Conservation (phyloP, 2,888 invertebrate species). For the Morpho achilles region DNA sequence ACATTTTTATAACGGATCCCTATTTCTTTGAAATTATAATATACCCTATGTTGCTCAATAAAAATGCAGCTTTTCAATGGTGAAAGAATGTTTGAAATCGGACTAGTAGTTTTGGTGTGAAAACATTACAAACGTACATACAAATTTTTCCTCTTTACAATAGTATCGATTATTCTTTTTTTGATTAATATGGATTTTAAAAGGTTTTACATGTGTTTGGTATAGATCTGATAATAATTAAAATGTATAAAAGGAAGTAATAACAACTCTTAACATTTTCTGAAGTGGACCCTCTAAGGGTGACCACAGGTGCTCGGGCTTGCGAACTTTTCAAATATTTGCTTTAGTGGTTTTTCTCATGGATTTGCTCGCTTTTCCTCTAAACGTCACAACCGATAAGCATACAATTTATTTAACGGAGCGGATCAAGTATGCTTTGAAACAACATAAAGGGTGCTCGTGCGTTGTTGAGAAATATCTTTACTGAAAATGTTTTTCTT, state of each 20-base stretch:
- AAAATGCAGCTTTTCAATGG: no score
- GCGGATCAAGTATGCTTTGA: conserved; percentile 77
- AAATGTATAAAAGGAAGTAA: conserved; percentile 12
- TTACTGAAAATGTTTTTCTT: conserved; percentile 29
- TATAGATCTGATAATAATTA: neutral
- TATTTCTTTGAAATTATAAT: no score
- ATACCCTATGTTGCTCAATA: no score
- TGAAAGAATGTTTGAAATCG: no score
- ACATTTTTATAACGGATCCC: no score
- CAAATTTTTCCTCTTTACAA: no score
- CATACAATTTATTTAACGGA: conserved; percentile 61
- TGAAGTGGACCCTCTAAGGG: conserved; percentile 59
- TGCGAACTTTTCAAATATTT: conserved; percentile 74
- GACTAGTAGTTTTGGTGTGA: no score
- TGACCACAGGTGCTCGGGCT: conserved; percentile 68
- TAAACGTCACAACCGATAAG: conserved; percentile 59
- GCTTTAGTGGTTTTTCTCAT: conserved; percentile 63
- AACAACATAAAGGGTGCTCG: conserved; percentile 55
- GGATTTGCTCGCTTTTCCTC: conserved; percentile 59
- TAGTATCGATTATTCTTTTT: no score
- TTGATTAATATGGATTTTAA: neutral
- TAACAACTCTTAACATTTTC: conserved; percentile 39
- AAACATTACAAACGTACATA: no score
- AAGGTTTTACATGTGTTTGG: neutral
- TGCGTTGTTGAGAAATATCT: conserved; percentile 32